These are phyloP conservation scores for Esox lucius DNA, from an alignment of 2,797 vertebrate species.

Conservation along the genomic window DNA sequence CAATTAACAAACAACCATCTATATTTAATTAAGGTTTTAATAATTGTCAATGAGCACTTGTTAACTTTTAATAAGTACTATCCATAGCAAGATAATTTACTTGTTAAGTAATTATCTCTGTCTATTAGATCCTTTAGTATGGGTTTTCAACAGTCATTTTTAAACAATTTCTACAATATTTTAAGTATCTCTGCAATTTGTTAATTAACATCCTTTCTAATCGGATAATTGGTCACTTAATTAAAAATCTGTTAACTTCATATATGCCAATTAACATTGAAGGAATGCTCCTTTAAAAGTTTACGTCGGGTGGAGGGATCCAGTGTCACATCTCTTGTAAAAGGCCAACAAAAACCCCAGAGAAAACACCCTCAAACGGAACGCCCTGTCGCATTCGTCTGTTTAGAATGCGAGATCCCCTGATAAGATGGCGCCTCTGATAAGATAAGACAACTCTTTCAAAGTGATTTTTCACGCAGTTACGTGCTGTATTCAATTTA, in stretches of 20 bases:
- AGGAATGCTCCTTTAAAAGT: conserved; percentile 54
- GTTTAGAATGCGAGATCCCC: conserved; percentile 67
- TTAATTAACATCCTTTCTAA: conserved; percentile 68
- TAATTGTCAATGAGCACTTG: conserved; percentile 57
- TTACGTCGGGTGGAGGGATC: conserved; percentile 39
- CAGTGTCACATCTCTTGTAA: conserved; percentile 25
- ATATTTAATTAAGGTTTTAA: conserved; percentile 66
- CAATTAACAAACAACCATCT: conserved; percentile 61
- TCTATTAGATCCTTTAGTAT: conserved; percentile 49
- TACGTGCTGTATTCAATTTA: conserved; percentile 78
- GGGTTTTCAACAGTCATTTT: conserved; percentile 54
- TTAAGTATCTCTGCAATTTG: conserved; percentile 50
- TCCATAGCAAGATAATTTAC: conserved; percentile 61
- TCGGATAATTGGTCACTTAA: conserved; percentile 71
- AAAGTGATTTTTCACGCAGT: conserved; percentile 68
- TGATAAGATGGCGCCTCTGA: conserved; percentile 71
- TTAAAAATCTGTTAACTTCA: conserved; percentile 69
- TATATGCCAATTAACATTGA: conserved; percentile 66
- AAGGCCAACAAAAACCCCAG: conserved; percentile 39
- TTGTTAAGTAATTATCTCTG: conserved; percentile 61
- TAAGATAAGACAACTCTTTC: conserved; percentile 74
- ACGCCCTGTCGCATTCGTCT: conserved; percentile 46
- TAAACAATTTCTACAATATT: conserved; percentile 54
- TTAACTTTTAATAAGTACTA: conserved; percentile 62
- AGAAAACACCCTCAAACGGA: conserved; percentile 40